These are phyloP conservation scores for Adelphocoris suturalis DNA, from an alignment of 2,888 invertebrate genomes.

Conservation along the genomic window DNA sequence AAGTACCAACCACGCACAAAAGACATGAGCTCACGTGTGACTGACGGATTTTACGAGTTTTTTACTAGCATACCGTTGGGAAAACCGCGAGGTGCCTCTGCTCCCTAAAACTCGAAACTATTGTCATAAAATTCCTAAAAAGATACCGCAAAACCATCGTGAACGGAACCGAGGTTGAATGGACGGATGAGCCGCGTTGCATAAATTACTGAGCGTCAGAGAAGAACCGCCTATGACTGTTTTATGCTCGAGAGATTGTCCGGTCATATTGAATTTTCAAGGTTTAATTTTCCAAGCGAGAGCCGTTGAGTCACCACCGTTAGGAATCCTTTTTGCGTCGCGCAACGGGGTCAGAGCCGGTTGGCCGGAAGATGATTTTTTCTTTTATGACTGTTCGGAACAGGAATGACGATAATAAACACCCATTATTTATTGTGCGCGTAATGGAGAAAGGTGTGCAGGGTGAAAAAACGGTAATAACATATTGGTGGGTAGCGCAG, in stretches of 20 bases:
- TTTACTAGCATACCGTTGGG: not conserved
- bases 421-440: conserved; percentile 2
- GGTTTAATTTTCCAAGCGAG: conserved; percentile 50
- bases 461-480: not conserved
- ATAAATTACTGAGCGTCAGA: conserved; percentile 52
- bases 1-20: not conserved
- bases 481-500: not conserved
- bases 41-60: conserved; percentile 32
- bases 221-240: conserved; percentile 41
- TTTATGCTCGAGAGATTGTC: conserved; percentile 37
- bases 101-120: conserved; percentile 42
- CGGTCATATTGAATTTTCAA: conserved; percentile 61
- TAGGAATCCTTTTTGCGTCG: conserved; percentile 33
- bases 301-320: conserved; percentile 43
- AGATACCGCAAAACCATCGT: conserved; percentile 32
- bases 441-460: not conserved
- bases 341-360: conserved; percentile 14
- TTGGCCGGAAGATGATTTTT: conserved; percentile 11
- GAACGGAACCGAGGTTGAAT: conserved; percentile 8
- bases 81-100: not conserved
- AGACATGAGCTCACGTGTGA: conserved; percentile 1
- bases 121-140: conserved; percentile 55
- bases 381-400: conserved; percentile 6
- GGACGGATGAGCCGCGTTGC: conserved; percentile 13
- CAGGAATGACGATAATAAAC: not conserved